phyloP scores from a whole-genome alignment of 2,797 vertebrate genomes.

The Acanthurus lineatus region DNA sequence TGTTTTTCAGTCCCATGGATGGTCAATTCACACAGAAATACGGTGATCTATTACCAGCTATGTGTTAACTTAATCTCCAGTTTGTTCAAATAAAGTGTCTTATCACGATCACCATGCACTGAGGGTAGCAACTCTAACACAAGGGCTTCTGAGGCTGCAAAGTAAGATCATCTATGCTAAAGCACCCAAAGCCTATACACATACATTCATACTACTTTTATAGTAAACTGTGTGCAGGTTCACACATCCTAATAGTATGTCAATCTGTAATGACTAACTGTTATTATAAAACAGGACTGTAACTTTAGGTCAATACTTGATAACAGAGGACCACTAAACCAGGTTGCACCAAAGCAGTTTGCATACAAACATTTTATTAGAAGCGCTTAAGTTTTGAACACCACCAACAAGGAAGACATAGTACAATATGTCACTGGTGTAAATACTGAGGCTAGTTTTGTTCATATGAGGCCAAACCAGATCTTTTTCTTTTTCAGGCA shows the following conservation, averaged over 20 bases:
- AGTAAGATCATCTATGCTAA: conserved; percentile 3
- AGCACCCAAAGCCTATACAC: conserved; percentile 47
- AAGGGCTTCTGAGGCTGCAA: conserved; percentile 61
- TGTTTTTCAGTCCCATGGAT: conserved; percentile 21
- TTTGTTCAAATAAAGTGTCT: conserved; percentile 68
- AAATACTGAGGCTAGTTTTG: conserved; percentile 38
- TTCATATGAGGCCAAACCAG: conserved; percentile 12
- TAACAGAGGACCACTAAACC: conserved; percentile 29
- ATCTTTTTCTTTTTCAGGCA: conserved; percentile 3
- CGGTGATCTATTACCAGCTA: conserved; percentile 24
- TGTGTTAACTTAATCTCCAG: conserved; percentile 7
- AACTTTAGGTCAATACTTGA: conserved; percentile 39
- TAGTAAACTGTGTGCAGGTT: conserved; percentile 71
- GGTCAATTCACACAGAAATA: background rate
- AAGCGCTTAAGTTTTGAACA: conserved; percentile 9
- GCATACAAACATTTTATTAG: conserved; percentile 7
- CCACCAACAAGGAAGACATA: conserved; percentile 28
- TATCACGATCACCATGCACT: conserved; percentile 45
- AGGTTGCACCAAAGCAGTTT: conserved; percentile 31
- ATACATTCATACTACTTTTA: conserved; percentile 33
- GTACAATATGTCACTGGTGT: conserved; percentile 49
- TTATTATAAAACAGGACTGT: conserved; percentile 5
- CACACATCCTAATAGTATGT: conserved; percentile 41
- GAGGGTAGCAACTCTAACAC: conserved; percentile 31
- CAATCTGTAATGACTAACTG: conserved; percentile 11